Base-by-base conservation (phyloP, 2,113 vertebrate species). In the Pandion haliaetus region DNA sequence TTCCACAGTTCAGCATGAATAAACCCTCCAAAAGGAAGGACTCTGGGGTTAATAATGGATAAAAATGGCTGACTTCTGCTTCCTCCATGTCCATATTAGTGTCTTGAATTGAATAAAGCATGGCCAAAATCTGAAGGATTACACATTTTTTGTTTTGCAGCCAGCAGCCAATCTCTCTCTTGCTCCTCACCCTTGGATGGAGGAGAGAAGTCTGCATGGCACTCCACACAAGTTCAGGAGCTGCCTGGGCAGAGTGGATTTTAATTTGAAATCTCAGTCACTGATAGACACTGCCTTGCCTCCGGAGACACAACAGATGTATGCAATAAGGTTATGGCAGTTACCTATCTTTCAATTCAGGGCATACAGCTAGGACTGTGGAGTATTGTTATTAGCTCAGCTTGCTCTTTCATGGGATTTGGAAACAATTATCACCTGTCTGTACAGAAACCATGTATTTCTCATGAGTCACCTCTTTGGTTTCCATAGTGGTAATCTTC, bases 141-240 rank as follows among this genome's bases (percentile, higher is more conserved):
- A 10, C 13, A 23, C 2, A 1, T 4, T 13, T 67, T 74, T 76
- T 82, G 14, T 21, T 83, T 86, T 90, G 58, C 61, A 78, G 65
- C 23, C 69, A 70, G 19, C 1, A 1, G 18, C 24, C 18, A 44
- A 14, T 4, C 23, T 54, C n/a, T 49, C 24, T 52, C 17, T 52
- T 57, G 9, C 12, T 89, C 17, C 65, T 84, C 1, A 3, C 0
- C 1, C 19, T 6, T 3, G 4, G 31, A 25, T 12, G 19, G 18
- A 82, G 81, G 32, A 57, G 31, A 58, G 36, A 84, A 55, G 26
- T 17, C 67, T 78, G 18, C 9, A 4, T 25, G 44, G 13, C 24
- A 36, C 11, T 70, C 62, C 31, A 50, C 54, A 61, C 2, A 54
- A 69, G 18, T 40, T 72, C 52, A 59, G 82, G 62, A 44, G 16